Percentiles rank a stretch among this genome's conserved stretches.
Evolutionary conservation across 2,113 vertebrate species (phyloP).

Genomic region (Malurus cyaneus): DNA sequence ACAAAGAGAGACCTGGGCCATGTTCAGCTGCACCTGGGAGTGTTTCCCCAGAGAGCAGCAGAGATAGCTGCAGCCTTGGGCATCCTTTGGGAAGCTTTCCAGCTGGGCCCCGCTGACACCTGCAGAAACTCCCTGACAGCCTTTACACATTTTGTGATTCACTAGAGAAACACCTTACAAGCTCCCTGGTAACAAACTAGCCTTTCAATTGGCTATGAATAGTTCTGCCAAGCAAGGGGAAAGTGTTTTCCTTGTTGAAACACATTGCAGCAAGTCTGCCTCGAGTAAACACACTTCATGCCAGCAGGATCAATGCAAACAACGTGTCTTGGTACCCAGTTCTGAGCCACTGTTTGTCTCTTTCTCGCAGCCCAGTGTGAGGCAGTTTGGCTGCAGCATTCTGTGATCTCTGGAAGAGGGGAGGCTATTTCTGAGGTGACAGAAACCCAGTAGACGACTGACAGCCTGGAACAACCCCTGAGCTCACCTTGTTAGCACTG

Average conservation of each 20-base stretch:
- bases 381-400: not conserved
- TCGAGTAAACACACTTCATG: not conserved
- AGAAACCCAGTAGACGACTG: not conserved
- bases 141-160: not conserved
- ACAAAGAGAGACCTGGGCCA: not conserved
- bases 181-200: not conserved
- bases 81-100: not conserved
- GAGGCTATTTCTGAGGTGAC: not conserved
- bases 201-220: not conserved
- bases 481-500: not conserved
- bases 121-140: not conserved
- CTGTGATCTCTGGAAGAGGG: not conserved
- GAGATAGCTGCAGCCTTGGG: not conserved
- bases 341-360: not conserved
- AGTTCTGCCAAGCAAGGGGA: not conserved
- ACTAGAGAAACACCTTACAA: not conserved
- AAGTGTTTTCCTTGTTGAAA: not conserved
- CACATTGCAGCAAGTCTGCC: not conserved
- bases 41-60: not conserved
- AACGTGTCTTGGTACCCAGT: not conserved
- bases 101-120: not conserved
- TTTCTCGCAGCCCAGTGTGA: not conserved
- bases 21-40: not conserved
- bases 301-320: not conserved
- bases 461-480: not conserved